Base-by-base conservation (phyloP, 1,140 invertebrate species). In the Pogonomyrmex barbatus region DNA sequence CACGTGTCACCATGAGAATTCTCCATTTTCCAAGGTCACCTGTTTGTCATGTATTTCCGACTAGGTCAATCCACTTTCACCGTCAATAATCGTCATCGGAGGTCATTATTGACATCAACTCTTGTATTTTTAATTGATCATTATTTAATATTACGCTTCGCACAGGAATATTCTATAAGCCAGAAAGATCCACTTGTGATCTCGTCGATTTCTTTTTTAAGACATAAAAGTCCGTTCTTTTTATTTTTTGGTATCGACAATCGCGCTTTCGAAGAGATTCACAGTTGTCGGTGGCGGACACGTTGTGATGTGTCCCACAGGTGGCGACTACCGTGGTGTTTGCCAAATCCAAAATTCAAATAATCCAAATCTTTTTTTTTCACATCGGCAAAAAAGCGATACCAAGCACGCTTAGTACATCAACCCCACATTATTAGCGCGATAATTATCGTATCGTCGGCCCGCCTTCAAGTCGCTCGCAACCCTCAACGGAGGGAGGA, bases 301-400 rank as follows among this genome's bases (percentile, higher is more conserved):
- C 88, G 89, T 75, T 73, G 68, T 50, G 86, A 87, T 70, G 62
- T 87, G 89, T 90, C 89, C 89, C 83, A 90, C 89, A 90, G 89
- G 89, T 90, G 89, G 89, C 90, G 79, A 84, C 68, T 86, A 58
- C 50, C 67, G 68, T 67, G 52, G 33, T 54, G 54, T 30, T 75
- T 42, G 45, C n/a, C 9, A 67, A 50, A 2, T 30, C 30, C 33
- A n/a, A 70, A n/a, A 83, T 50, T 8, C 54, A 12, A 24, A 10
- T 52, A 2, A 56, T 60, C 8, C 47, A 12, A 4, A 2, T 4
- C 0, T 14, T 12, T 24, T 36, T 82, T 47, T 83, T 60, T 12
- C 30, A 58, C 52, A n/a, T 50, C n/a, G 33, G 58, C 45, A 12
- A 24, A 1, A 47, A 52, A 47, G 6, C 17, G 5, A 62, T 47